Evolutionary conservation across 2,888 invertebrate species (phyloP).

Genomic region (Oxycera nigricornis): DNA sequence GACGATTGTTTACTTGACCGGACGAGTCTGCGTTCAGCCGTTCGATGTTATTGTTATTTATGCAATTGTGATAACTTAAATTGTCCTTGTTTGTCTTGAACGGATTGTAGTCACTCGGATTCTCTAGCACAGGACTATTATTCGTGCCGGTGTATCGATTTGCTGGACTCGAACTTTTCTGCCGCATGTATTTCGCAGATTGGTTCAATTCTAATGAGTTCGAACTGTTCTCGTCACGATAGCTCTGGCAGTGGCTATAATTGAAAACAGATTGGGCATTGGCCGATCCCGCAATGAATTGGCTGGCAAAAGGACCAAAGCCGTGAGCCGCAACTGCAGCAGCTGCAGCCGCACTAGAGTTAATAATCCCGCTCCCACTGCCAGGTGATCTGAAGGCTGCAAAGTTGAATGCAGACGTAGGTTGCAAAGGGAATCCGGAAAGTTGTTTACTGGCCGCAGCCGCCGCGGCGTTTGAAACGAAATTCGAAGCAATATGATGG

Average conservation of each 20-base stretch:
- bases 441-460: constrained; percentile 47
- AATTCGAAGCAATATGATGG: constrained; percentile 42
- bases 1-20: constrained; percentile 55
- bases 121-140: constrained; percentile 45
- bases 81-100: constrained; percentile 51
- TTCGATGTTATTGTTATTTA: constrained; percentile 51
- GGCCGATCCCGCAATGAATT: constrained; percentile 46
- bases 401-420: constrained; percentile 59
- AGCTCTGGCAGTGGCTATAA: constrained; percentile 41
- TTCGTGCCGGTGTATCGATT: constrained; percentile 47
- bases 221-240: constrained; percentile 37
- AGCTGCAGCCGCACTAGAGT: constrained; percentile 42
- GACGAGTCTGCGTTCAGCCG: constrained; percentile 54
- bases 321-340: constrained; percentile 52
- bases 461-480: constrained; percentile 35
- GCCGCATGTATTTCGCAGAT: constrained; percentile 44
- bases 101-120: constrained; percentile 44
- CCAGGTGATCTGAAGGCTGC: constrained; percentile 54
- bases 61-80: constrained; percentile 5
- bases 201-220: constrained; percentile 37
- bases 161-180: constrained; percentile 44
- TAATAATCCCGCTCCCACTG: constrained; percentile 42
- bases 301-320: constrained; percentile 49
- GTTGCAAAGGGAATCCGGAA: constrained; percentile 54
- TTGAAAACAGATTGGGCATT: constrained; percentile 43